phyloP scores from a whole-genome alignment of 2,888 invertebrate species.

The Apoda limacodes region DNA sequence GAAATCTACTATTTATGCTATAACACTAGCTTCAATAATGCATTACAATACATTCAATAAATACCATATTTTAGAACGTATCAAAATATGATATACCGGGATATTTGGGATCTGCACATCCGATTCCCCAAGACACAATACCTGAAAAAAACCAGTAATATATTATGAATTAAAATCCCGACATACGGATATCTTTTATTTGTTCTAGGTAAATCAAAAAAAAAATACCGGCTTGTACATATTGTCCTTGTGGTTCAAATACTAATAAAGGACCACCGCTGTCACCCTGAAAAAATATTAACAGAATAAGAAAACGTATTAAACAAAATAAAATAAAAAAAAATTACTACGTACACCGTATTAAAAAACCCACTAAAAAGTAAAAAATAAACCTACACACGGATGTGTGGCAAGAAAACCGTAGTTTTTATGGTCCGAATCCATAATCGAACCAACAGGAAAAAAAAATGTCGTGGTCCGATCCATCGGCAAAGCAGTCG shows the following conservation, averaged over 20 bases:
- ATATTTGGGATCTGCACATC: slow-evolving; percentile 69
- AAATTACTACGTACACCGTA: slow-evolving; percentile 16
- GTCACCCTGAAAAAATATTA: slow-evolving; percentile 65
- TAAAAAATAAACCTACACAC: too few species aligned
- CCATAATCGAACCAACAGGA: too few species aligned
- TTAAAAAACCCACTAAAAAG: background rate
- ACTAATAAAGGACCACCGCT: slow-evolving; percentile 74
- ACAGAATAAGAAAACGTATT: slow-evolving; percentile 1
- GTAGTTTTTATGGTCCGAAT: too few species aligned
- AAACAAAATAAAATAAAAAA: slow-evolving; percentile 3
- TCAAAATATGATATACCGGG: slow-evolving; percentile 53
- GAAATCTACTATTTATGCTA: too few species aligned
- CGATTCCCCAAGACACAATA: slow-evolving; percentile 75
- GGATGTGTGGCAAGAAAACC: too few species aligned
- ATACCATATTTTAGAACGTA: too few species aligned
- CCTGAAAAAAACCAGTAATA: too few species aligned
- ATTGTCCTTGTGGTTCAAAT: slow-evolving; percentile 61
- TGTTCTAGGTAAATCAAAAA: background rate
- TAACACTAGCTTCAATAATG: too few species aligned
- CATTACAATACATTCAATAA: too few species aligned
- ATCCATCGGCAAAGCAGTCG: too few species aligned
- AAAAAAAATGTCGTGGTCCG: too few species aligned
- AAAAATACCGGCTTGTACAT: slow-evolving; percentile 71
- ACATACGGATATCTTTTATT: slow-evolving; percentile 8
- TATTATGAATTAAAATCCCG: too few species aligned